phyloP scores from a whole-genome alignment of 2,888 invertebrate genomes.

The Chouioia cunea region DNA sequence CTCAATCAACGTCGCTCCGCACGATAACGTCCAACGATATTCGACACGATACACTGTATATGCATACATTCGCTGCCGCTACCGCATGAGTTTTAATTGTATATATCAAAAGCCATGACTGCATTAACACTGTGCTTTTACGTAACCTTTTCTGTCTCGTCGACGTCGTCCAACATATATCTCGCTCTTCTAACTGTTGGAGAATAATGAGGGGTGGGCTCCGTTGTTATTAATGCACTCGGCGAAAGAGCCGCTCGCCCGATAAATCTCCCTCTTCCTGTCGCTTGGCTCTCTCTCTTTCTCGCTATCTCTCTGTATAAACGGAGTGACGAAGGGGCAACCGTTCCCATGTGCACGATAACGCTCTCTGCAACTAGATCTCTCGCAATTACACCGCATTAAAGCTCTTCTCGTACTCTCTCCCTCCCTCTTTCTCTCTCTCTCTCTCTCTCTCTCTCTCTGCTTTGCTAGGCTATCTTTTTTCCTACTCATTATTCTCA shows the following conservation, averaged over 20 bases:
- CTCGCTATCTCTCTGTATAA: too few relatives aligned
- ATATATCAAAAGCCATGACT: neutral
- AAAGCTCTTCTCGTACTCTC: slow-evolving; percentile 15
- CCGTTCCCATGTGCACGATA: slow-evolving; percentile 43
- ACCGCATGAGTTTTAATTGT: neutral
- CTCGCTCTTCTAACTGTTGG: too few relatives aligned
- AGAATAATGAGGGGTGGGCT: too few relatives aligned
- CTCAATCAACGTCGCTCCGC: slow-evolving; percentile 42
- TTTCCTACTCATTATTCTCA: too few relatives aligned
- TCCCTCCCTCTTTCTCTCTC: slow-evolving; percentile 4
- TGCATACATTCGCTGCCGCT: neutral
- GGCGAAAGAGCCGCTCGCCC: neutral
- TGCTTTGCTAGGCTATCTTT: neutral
- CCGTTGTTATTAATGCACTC: too few relatives aligned
- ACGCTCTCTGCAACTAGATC: slow-evolving; percentile 35
- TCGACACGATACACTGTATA: neutral
- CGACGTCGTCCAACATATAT: too few relatives aligned
- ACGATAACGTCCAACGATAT: slow-evolving; percentile 39
- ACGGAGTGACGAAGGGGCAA: slow-evolving; percentile 20
- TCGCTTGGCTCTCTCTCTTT: neutral
- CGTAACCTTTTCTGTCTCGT: too few relatives aligned
- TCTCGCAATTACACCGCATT: slow-evolving; percentile 38
- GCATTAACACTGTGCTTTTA: neutral
- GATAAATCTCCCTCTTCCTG: slow-evolving; percentile 43
- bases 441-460: slow-evolving; percentile 4